phyloP scores from a whole-genome alignment of 2,888 invertebrate species.

The Eilema depressum region DNA sequence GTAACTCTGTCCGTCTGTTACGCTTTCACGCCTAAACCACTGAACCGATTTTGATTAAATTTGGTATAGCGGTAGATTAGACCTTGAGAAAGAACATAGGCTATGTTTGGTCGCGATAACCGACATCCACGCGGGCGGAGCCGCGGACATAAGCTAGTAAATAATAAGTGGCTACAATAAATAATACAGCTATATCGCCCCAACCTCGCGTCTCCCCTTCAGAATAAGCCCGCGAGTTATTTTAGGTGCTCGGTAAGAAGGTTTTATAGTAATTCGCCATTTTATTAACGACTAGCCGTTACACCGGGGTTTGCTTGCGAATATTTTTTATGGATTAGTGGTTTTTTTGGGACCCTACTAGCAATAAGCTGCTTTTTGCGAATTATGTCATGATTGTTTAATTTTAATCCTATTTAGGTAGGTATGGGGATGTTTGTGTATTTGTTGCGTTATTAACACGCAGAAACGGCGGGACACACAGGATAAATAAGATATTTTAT shows the following conservation, averaged over 20 bases:
- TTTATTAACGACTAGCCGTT: constrained; percentile 33
- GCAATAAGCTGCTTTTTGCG: neutral
- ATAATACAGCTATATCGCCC: neutral
- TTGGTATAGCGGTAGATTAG: too few species aligned
- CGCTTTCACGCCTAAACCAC: too few species aligned
- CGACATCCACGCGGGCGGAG: too few species aligned
- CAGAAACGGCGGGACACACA: too few species aligned
- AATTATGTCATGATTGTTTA: neutral
- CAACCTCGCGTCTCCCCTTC: constrained; percentile 15
- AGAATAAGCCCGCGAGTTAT: constrained; percentile 64
- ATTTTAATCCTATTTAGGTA: neutral
- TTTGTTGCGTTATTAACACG: neutral
- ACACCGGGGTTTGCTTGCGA: constrained; percentile 26
- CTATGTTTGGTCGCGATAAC: too few species aligned
- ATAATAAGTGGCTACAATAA: neutral
- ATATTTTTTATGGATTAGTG: neutral
- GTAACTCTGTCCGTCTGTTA: too few species aligned
- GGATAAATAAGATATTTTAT: too few species aligned
- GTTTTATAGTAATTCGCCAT: constrained; percentile 63
- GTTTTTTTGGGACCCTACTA: neutral
- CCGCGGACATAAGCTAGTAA: too few species aligned
- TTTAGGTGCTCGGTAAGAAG: constrained; percentile 62
- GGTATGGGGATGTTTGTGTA: neutral
- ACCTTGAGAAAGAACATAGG: too few species aligned
- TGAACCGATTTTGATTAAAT: too few species aligned